Evolutionary conservation across 2,888 invertebrate genomes (phyloP), one percentile per base, ranked within the genome.

Genomic region (Shargacucullia verbasci): DNA sequence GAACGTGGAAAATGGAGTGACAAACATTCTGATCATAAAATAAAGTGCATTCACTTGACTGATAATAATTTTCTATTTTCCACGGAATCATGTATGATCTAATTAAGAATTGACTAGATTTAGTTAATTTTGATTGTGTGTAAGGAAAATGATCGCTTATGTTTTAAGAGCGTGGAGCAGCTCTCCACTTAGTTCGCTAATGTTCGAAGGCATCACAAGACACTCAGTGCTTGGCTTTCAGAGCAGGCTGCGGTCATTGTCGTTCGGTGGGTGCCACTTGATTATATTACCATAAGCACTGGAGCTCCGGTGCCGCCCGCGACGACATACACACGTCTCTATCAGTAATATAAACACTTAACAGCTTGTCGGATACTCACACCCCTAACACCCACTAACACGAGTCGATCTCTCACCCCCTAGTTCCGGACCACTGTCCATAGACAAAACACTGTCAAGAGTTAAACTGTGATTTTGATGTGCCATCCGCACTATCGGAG

Each of bases 401-500:
- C 66, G 65, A 70, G 61, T 58, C 70, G 66, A 61, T 48, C 66
- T 59, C 68, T 59, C 61, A 73, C 68, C 56, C 69, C 69, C 68
- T 45, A 62, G 64, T 68, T 72, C 73, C 56, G 65, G 61, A 59
- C 65, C 57, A 55, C 62, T 60, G 69, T 71, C 71, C 73, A 50
- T 77, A 83, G 77, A 65, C 76, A 63, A 66, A 70, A 77, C 81
- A 85, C 81, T 82, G 78, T 76, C 84, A 83, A 86, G 81, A 86
- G 78, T 80, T 80, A 80, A 84, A 86, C 81, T 83, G 89, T 85
- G 86, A 82, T 86, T 84, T 86, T 82, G 86, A 86, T 82, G 90
- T 87, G 88, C 90, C 90, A 86, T 86, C 87, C 89, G 89, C 89
- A 88, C 89, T 67, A 78, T 84, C 87, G 88, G 89, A 88, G 86